Base-by-base conservation (phyloP, 2,113 vertebrate species). In the Pedetes capensis region DNA sequence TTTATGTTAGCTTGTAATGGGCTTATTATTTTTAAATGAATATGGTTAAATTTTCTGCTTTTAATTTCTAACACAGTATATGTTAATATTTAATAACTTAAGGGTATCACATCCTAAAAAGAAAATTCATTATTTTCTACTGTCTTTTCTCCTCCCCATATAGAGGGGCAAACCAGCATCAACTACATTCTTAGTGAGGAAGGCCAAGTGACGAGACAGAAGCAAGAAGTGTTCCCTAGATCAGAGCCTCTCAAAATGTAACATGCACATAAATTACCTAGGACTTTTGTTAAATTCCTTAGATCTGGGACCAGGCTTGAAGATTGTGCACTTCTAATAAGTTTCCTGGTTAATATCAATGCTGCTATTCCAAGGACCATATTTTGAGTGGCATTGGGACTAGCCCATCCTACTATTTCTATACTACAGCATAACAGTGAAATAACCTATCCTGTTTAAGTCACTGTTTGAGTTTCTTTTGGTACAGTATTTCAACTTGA, bases 41-140 rank as follows among this genome's bases (percentile, higher is more conserved):
- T 37, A 94, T 27, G 61, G 82, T 78, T 23, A 84, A 89, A 37
- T 83, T 76, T 82, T 61, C n/a, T 89, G 64, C n/a, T 37, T 85
- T 59, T 72, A 81, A 92, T 83, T 74, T 79, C 42, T 55, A 87
- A 91, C 8, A 75, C 1, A 75, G 27, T 76, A 47, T 80, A 49
- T 57, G 69, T 14, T n/a, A 72, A 51, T 83, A 89, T 84, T 82
- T 76, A 94, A 47, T 34, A 3, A 80, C 42, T 79, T 79, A 66
- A 89, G 20, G 14, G n/a, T 53, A 0, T 80, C 47, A 83, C 27
- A 92, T 84, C 16, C 53, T 83, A 64, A 81, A 75, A 76, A 85
- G 57, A 47, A 90, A 59, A 34, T 22, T 92, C 5, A 23, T 49
- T 49, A 68, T 72, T 96, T 95, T 64, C 68, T 86, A 37, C 25